phyloP scores from a whole-genome alignment of 2,113 vertebrate genomes.

The Bothrops jararaca region DNA sequence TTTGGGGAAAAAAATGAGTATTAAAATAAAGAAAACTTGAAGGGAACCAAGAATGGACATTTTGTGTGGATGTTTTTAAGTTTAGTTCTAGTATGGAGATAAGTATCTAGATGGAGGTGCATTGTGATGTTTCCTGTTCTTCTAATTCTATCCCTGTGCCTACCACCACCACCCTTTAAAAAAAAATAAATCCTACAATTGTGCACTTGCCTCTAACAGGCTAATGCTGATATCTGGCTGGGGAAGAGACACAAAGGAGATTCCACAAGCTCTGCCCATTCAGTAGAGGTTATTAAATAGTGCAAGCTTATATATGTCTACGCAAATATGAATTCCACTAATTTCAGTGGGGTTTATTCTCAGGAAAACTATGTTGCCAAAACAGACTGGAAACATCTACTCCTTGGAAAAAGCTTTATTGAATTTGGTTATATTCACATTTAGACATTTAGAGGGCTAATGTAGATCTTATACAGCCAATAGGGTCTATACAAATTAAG shows the following conservation, averaged over 20 bases:
- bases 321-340: neutral
- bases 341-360: neutral
- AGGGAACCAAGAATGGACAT: constrained; percentile 29
- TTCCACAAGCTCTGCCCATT: neutral
- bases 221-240: neutral
- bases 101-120: neutral
- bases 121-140: neutral
- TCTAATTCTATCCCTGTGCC: neutral
- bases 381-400: neutral
- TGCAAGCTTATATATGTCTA: neutral
- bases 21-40: constrained; percentile 33
- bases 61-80: neutral
- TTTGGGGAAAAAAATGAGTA: neutral
- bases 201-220: neutral
- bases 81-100: neutral
- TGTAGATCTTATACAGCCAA: neutral
- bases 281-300: neutral
- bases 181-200: neutral
- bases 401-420: neutral
- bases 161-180: neutral
- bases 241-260: neutral
- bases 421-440: neutral
- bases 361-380: neutral
- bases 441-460: neutral
- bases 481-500: neutral